Evolutionary conservation across 2,888 invertebrate species (phyloP), one percentile per base, ranked within the genome.

Genomic region (Drosophila picticornis): DNA sequence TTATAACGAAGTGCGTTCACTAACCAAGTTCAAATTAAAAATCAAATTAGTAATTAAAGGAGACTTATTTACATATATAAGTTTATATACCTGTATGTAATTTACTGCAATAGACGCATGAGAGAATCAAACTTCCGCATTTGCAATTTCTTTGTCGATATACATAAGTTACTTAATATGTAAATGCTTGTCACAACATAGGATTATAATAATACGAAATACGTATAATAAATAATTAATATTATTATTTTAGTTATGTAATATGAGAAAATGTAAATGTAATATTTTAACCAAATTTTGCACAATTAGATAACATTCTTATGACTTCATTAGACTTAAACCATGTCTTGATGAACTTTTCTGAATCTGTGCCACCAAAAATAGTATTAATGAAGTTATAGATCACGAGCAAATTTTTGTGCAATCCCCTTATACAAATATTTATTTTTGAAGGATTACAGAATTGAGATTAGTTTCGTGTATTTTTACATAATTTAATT

Each of bases 301-400:
- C n/a, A 51, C 29, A 29, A 13, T 51, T 51, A 29, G 6, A 11
- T 51, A 19, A 29, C 11, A 11, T 51, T 27, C 27, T 31, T 5
- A n/a, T 51, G 51, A n/a, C 29, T n/a, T 27, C 29, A n/a, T 51
- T 29, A 27, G 29, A 29, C 29, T 51, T 10, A 29, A 51, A 2
- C 19, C 29, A 29, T 40, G 13, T 61, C 31, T 36, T 25, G 25
- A 40, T 40, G 13, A 60, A 13, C 38, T 61, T 57, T 31, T 57
- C 38, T 36, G 25, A 38, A 57, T 60, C 57, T 61, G 61, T 56
- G 29, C 32, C 58, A 62, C 43, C 43, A 31, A 58, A 34, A 62
- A 34, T 43, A 46, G 29, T 31, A n/a, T 31, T n/a, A 27, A 6
- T 31, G 51, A 29, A 51, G 13, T 51, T 51, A 11, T 6, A 51